A percentile compares a stretch with the other conserved stretches of the same genome.
Conservation (phyloP, 2,888 invertebrate genomes). For the Mesodorylaimus sp. region DNA sequence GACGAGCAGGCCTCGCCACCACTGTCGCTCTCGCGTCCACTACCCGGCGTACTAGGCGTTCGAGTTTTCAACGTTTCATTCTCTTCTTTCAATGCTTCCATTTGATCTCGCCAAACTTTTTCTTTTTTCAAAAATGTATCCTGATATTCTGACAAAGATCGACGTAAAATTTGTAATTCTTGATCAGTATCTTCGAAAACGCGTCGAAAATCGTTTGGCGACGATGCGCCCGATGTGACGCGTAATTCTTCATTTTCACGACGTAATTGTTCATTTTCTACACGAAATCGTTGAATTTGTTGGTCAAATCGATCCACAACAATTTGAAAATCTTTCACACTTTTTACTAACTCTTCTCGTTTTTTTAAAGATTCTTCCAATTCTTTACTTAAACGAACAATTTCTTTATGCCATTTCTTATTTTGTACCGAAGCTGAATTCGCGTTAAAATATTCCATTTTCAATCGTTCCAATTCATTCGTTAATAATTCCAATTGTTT, state of each 20-base stretch:
- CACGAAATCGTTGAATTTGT: constrained; percentile 17
- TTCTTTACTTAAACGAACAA: constrained; percentile 16
- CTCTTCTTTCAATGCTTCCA: neutral
- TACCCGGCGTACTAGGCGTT: too few species aligned
- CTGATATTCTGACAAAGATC: neutral
- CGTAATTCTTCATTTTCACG: constrained; percentile 12
- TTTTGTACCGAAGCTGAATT: neutral
- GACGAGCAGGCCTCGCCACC: too few species aligned
- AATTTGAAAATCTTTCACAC: constrained; percentile 17
- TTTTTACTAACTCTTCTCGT: constrained; percentile 15
- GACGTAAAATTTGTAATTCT: neutral
- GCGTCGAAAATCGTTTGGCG: neutral
- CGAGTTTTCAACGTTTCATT: neutral
- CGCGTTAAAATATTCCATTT: neutral
- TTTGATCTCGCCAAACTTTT: neutral
- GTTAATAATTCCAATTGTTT: constrained; percentile 14
- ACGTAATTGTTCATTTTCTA: constrained; percentile 15
- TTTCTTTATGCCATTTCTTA: constrained; percentile 15
- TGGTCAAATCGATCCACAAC: constrained; percentile 17
- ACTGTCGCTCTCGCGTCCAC: too few species aligned
- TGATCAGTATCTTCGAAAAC: neutral
- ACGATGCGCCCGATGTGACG: too few species aligned
- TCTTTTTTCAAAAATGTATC: neutral
- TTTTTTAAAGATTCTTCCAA: constrained; percentile 17
- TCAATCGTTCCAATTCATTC: neutral